Evolutionary conservation across 2,797 vertebrate genomes (phyloP).

Genomic region (Alcedo quadribrachys): DNA sequence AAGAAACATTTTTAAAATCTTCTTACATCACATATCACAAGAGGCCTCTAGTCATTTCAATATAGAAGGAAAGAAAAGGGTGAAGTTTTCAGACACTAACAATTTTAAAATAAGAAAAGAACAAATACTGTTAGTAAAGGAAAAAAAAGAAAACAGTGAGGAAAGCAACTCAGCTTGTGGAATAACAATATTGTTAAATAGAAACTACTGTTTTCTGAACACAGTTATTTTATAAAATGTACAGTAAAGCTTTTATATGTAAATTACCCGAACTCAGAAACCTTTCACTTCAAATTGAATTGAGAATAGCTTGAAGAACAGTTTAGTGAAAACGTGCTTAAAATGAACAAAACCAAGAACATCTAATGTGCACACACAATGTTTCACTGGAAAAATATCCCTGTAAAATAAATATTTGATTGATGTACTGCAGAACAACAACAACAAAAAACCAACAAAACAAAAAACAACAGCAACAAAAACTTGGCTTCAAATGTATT

Average conservation of each 20-base stretch:
- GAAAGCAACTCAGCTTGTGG: slow-evolving; percentile 52
- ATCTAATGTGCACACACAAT: neutral
- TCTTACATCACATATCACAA: slow-evolving; percentile 50
- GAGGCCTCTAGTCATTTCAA: slow-evolving; percentile 22
- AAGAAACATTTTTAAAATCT: slow-evolving; percentile 53
- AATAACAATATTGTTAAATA: slow-evolving; percentile 75
- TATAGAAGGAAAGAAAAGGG: neutral
- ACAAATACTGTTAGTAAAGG: slow-evolving; percentile 57
- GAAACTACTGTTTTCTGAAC: slow-evolving; percentile 77
- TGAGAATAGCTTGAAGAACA: slow-evolving; percentile 74
- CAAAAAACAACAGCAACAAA: slow-evolving; percentile 1
- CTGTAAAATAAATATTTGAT: slow-evolving; percentile 52
- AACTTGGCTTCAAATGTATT: neutral
- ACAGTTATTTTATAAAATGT: slow-evolving; percentile 75
- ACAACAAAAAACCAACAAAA: neutral
- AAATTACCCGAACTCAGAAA: slow-evolving; percentile 79
- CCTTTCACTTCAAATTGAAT: slow-evolving; percentile 79
- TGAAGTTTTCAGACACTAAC: slow-evolving; percentile 60
- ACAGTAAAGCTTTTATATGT: slow-evolving; percentile 81
- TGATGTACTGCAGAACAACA: neutral
- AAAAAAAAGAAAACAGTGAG: slow-evolving; percentile 18
- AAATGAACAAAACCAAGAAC: slow-evolving; percentile 72
- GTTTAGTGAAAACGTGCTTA: slow-evolving; percentile 71
- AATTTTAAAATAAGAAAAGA: slow-evolving; percentile 72
- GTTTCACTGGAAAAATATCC: neutral